Evolutionary conservation across 2,113 vertebrate genomes (phyloP), one percentile per base, ranked within the genome.

Genomic region (Struthio camelus): DNA sequence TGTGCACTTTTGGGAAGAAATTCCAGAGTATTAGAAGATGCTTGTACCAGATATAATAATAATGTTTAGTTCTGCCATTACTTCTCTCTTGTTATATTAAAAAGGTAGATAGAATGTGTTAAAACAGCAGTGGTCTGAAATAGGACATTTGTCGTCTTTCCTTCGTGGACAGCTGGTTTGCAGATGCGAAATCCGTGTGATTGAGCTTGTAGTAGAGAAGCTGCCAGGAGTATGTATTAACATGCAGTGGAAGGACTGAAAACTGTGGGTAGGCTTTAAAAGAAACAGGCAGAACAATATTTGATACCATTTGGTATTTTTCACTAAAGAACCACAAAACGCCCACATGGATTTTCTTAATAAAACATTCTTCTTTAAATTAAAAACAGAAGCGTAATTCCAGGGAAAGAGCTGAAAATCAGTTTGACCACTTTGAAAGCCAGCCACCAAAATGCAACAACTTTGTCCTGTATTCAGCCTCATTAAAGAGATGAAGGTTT

Each of bases 261-360:
- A 96, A 66, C 38, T 95, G 88, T 80, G 66, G 20, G 54, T 50
- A 80, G 94, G 30, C 85, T 75, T 93, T 72, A 66, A 89, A 32
- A n/a, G 81, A 96, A 92, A 87, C 50, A 84, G 5, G n/a, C 13
- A 93, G 83, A 91, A 91, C 6, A 93, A 78, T 11, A 30, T 62
- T 80, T 79, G 32, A 70, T 89, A 3, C 17, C 56, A 62, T 95
- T 97, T 96, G 86, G 34, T 87, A 92, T 88, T 96, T 76, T 92
- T 50, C 36, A 85, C 24, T 91, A 42, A 96, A 78, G 71, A 80
- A 95, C 67, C 51, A 69, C 25, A 64, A 80, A 87, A 67, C 22
- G 1, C 23, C 18, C 38, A 32, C 1, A 0, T 80, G 16, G 12
- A 46, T 80, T 87, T 91, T 87, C 30, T 58, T 56, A 64, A 70